phyloP scores from a whole-genome alignment of 1,140 invertebrate genomes.

The Cyrtorhinus lividipennis region DNA sequence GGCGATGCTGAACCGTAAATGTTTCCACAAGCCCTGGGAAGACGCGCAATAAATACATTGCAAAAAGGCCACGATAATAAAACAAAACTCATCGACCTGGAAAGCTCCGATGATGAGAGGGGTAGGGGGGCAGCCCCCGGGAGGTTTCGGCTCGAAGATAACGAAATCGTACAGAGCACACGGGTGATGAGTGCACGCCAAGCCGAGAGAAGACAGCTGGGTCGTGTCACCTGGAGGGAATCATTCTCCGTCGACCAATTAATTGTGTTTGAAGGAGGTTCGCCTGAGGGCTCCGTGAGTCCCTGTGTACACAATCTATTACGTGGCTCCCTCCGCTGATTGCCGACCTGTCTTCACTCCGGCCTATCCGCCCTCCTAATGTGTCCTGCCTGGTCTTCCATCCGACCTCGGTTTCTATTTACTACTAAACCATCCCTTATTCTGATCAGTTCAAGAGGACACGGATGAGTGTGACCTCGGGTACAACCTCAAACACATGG shows the following conservation, averaged over 20 bases:
- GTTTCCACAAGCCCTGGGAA: no score
- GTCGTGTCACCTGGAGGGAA: constrained; percentile 9
- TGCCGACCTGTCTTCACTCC: background rate
- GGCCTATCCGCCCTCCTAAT: background rate
- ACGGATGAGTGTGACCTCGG: no score
- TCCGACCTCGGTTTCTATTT: no score
- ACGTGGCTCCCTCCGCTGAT: background rate
- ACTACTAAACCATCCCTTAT: no score
- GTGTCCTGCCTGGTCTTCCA: background rate
- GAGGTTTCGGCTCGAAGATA: background rate
- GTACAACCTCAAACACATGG: no score
- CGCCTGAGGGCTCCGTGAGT: background rate
- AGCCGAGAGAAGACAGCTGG: background rate
- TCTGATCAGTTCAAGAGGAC: no score
- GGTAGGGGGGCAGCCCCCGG: background rate
- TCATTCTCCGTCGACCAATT: constrained; percentile 1
- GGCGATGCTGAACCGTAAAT: no score
- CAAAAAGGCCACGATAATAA: background rate
- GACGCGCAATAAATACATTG: background rate
- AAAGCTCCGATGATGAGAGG: no score
- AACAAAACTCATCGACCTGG: background rate
- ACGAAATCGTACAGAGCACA: background rate
- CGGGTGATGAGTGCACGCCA: background rate
- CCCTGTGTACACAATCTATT: constrained; percentile 8
- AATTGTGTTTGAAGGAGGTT: constrained; percentile 8